Percentiles rank a stretch among this genome's conserved stretches.
These are phyloP conservation scores for Phanerotoma sp. DNA, from an alignment of 2,888 invertebrate genomes.

Conservation along the genomic window DNA sequence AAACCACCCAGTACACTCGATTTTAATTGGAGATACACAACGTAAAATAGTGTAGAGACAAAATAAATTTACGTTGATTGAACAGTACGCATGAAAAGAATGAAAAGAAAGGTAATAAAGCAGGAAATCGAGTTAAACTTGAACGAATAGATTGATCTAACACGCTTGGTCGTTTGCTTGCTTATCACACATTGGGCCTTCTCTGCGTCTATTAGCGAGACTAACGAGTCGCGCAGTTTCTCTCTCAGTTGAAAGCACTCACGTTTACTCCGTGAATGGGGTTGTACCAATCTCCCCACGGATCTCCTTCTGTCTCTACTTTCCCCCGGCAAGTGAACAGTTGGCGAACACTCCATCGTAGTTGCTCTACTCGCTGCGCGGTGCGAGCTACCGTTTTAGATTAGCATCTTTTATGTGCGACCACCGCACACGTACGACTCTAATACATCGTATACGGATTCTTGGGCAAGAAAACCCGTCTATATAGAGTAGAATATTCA, in stretches of 20 bases:
- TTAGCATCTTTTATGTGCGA: constrained; percentile 49
- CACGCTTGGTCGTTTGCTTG: constrained; percentile 11
- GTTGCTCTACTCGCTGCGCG: constrained; percentile 47
- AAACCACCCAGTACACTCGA: no score
- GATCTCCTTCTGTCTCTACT: constrained; percentile 39
- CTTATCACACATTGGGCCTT: constrained; percentile 22
- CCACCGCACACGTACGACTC: constrained; percentile 17
- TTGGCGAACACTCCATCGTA: constrained; percentile 38
- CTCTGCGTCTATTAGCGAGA: constrained; percentile 45
- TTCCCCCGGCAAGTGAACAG: constrained; percentile 41
- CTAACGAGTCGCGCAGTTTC: constrained; percentile 39
- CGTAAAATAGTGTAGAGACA: no score
- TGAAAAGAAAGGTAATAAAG: background rate
- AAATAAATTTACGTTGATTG: background rate
- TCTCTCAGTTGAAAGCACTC: constrained; percentile 7
- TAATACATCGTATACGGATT: constrained; percentile 6
- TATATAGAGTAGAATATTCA: background rate
- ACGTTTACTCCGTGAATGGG: constrained; percentile 24
- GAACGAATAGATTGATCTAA: constrained; percentile 18
- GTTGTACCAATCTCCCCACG: constrained; percentile 41
- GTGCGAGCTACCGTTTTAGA: constrained; percentile 52
- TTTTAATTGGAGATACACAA: no score
- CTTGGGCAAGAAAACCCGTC: constrained; percentile 6
- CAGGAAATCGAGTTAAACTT: constrained; percentile 16
- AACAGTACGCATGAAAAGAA: background rate